Conservation (phyloP, 2,113 vertebrate genomes). For the Petromus typicus region DNA sequence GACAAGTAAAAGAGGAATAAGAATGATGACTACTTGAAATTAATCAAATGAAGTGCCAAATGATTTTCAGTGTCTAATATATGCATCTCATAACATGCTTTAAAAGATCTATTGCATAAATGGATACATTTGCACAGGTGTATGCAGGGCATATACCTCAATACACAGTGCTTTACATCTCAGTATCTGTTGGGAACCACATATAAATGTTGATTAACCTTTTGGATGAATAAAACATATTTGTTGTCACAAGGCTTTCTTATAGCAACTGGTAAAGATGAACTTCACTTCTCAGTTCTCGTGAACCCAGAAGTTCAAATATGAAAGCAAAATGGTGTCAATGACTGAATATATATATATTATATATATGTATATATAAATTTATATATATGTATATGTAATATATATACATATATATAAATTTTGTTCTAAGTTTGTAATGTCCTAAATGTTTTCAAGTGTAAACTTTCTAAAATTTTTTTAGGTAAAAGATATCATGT, state of each 20-base stretch:
- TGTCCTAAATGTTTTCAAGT: conserved; percentile 48
- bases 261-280: neutral
- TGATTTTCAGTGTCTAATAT: conserved; percentile 87
- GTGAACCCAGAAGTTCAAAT: conserved; percentile 46
- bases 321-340: conserved; percentile 11
- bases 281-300: conserved; percentile 37
- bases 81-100: conserved; percentile 81
- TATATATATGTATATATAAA: too few species aligned
- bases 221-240: conserved; percentile 50
- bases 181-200: conserved; percentile 72
- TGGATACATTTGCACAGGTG: conserved; percentile 68
- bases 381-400: too few species aligned
- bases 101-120: conserved; percentile 47
- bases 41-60: conserved; percentile 89
- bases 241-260: conserved; percentile 43
- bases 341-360: neutral
- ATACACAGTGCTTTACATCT: neutral
- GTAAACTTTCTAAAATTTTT: conserved; percentile 29
- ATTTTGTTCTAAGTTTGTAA: conserved; percentile 29
- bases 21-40: conserved; percentile 88
- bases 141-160: conserved; percentile 36
- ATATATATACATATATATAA: neutral
- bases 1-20: conserved; percentile 87
- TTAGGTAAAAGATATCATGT: conserved; percentile 27
- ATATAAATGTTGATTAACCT: conserved; percentile 68